Conservation (phyloP, 2,888 invertebrate genomes). For the Crepidodera aurea region DNA sequence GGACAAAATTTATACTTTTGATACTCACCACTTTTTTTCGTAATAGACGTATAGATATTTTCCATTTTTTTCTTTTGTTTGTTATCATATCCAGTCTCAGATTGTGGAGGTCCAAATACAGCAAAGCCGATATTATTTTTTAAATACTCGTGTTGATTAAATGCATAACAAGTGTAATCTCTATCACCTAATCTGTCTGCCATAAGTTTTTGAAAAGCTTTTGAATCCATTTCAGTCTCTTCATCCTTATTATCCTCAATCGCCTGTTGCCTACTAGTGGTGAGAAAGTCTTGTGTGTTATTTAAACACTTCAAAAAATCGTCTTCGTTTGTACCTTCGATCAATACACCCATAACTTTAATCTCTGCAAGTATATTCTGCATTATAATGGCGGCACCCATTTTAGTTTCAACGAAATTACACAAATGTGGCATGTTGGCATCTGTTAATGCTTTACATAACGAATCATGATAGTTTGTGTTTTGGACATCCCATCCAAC, state of each 20-base stretch:
- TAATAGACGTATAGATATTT: conserved; percentile 47
- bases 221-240: conserved; percentile 46
- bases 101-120: conserved; percentile 63
- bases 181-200: conserved; percentile 67
- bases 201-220: conserved; percentile 65
- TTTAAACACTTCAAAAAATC: conserved; percentile 40
- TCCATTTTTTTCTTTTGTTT: conserved; percentile 49
- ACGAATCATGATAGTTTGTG: conserved; percentile 44
- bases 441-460: conserved; percentile 40
- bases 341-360: conserved; percentile 23
- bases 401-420: conserved; percentile 34
- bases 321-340: conserved; percentile 36
- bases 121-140: conserved; percentile 67
- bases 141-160: conserved; percentile 62
- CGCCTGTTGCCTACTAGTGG: conserved; percentile 41
- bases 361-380: conserved; percentile 22
- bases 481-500: conserved; percentile 53
- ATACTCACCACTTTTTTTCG: conserved; percentile 48
- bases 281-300: conserved; percentile 38
- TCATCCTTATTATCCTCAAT: conserved; percentile 34
- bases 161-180: conserved; percentile 66
- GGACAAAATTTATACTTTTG: too few relatives aligned
- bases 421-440: conserved; percentile 40
- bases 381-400: conserved; percentile 16
- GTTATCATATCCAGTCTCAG: conserved; percentile 53